Base-by-base conservation (phyloP, 2,888 invertebrate genomes). In the Agrotis puta region DNA sequence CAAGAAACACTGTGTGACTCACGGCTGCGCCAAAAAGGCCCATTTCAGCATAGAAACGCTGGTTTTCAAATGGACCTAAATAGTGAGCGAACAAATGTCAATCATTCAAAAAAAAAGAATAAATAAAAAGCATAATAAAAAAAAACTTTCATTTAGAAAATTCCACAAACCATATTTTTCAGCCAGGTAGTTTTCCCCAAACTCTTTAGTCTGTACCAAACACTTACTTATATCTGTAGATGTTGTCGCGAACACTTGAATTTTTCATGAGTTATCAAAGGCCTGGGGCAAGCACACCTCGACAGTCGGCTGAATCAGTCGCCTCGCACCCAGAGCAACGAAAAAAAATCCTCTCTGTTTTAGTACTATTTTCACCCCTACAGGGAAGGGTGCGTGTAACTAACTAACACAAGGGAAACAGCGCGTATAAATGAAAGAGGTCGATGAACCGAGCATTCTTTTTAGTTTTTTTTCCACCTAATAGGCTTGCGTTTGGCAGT, bases 211-310 rank as follows among this genome's bases (percentile, higher is more conserved):
- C 48, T 65, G 56, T 63, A 56, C n/a, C n/a, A n/a, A 47, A 45
- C 63, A 67, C 45, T 64, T 71, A 65, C 45, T 64, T 71, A 65
- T 73, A 74, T 66, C 72, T 68, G 72, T 79, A 85, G 86, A 88
- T 89, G 87, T 90, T 88, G 89, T 87, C 83, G 86, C 84, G 82
- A 88, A 84, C 82, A 88, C 88, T 92, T 94, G 93, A 92, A 94
- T 94, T 91, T 94, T 95, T 94, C 93, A 94, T 94, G 92, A 93
- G 91, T 87, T 92, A 88, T 92, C 92, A 93, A 93, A 93, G 90
- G 90, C 91, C 89, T 71, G 78, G 72, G 90, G 91, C 90, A 84
- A 88, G 86, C 79, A 83, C 86, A 87, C 85, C 56, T 45, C 87
- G 39, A 11, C 39, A 39, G 39, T 87, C 88, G 78, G 75, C 74